A percentile compares a stretch with the other conserved stretches of the same genome.
phyloP scores from a whole-genome alignment of 2,888 invertebrate species.

The Tiliacea citrago region DNA sequence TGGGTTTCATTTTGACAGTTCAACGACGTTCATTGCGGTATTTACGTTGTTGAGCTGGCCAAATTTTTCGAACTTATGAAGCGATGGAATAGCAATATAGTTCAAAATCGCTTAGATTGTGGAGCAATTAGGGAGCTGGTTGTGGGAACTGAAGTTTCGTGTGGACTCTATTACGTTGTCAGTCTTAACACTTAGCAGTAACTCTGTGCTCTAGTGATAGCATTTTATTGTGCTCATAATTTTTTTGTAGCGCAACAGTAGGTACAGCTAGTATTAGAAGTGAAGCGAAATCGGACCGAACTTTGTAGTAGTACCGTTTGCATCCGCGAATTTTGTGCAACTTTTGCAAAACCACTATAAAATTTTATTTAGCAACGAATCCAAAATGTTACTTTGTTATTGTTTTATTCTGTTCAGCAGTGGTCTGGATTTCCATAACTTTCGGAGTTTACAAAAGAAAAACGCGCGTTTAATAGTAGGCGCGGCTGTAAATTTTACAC shows the following conservation, averaged over 20 bases:
- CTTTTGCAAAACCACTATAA: constrained; percentile 57
- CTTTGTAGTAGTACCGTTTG: constrained; percentile 36
- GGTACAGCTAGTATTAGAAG: constrained; percentile 27
- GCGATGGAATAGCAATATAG: no score
- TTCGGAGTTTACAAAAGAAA: constrained; percentile 23
- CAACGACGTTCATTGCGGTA: no score
- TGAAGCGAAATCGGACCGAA: constrained; percentile 28
- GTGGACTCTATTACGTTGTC: constrained; percentile 18
- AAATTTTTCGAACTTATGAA: no score
- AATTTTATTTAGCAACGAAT: constrained; percentile 61
- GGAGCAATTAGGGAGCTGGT: no score
- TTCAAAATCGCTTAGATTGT: no score
- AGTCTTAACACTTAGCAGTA: constrained; percentile 36
- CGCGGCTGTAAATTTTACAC: constrained; percentile 22
- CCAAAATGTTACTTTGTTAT: constrained; percentile 57
- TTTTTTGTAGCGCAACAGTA: constrained; percentile 48
- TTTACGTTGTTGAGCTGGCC: no score
- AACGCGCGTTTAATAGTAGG: constrained; percentile 20
- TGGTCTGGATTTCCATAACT: constrained; percentile 33
- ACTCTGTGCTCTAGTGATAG: constrained; percentile 44
- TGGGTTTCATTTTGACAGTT: no score
- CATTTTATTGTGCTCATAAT: constrained; percentile 54
- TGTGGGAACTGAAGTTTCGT: constrained; percentile 16
- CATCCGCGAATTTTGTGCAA: constrained; percentile 47
- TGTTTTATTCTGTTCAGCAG: constrained; percentile 54